Conservation (phyloP, 2,797 vertebrate species). For the Chrosomus eos region DNA sequence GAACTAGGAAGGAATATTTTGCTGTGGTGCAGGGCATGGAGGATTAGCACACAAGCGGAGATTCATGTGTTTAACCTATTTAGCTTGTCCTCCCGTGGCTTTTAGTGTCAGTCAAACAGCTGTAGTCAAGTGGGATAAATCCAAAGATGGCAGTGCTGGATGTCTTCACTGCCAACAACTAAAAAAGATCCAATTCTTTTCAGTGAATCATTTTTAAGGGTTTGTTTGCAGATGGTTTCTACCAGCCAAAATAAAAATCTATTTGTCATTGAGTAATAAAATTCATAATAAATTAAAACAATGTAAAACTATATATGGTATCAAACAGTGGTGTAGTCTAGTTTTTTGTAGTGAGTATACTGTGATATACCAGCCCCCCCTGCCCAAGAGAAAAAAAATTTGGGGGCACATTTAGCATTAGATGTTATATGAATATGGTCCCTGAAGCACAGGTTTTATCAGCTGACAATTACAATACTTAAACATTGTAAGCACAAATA, state of each 20-base stretch:
- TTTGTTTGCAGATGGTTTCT: not conserved
- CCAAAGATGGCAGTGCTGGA: conserved; percentile 12
- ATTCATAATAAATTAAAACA: not conserved
- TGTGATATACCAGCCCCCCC: too few relatives aligned
- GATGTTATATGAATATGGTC: too few relatives aligned
- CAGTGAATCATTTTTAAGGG: not conserved
- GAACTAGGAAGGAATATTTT: conserved; percentile 7
- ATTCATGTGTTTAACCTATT: conserved; percentile 10
- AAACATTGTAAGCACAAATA: too few relatives aligned
- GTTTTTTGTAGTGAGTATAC: too few relatives aligned
- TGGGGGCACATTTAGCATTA: too few relatives aligned
- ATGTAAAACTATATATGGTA: not conserved
- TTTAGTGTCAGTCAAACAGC: conserved; percentile 50
- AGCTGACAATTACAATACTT: too few relatives aligned
- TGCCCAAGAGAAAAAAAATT: too few relatives aligned
- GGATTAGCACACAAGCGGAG: conserved; percentile 29
- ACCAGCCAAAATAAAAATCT: conserved; percentile 10
- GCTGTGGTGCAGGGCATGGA: conserved; percentile 10
- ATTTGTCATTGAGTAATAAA: not conserved
- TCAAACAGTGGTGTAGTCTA: too few relatives aligned
- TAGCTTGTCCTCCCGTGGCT: conserved; percentile 39
- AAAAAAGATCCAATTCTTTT: conserved; percentile 11
- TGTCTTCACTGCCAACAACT: conserved; percentile 13
- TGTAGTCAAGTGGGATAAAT: conserved; percentile 42
- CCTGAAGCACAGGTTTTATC: too few relatives aligned